Base-by-base conservation (phyloP, 2,113 vertebrate genomes). In the Orientallactaga bullata region DNA sequence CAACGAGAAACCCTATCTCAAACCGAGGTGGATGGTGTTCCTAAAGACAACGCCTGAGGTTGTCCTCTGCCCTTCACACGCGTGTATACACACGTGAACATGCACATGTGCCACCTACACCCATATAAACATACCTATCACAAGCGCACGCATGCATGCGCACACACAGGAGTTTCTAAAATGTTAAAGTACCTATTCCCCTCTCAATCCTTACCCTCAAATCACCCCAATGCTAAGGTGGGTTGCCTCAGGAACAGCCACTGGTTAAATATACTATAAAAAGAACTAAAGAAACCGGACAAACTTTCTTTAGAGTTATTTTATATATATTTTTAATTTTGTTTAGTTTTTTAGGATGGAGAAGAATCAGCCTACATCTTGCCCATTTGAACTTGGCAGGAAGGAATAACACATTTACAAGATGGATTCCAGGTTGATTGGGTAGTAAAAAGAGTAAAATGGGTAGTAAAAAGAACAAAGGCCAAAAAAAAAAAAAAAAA, bases 401-500 rank as follows among this genome's bases (percentile, higher is more conserved):
- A 93, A 84, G 23, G 51, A 11, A 20, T 35, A 39, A 39, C 1
- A 78, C 51, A 65, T n/a, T 26, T 4, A 28, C 2, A n/a, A 55
- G 71, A 88, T 9, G 20, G 66, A 74, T 39, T 55, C 42, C 32
- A 47, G 47, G 30, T 24, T n/a, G n/a, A n/a, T n/a, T 55, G 12
- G 55, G 55, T 55, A 55, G 15, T 51, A 51, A n/a, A n/a, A n/a
- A n/a, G n/a, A n/a, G n/a, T n/a, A 13, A 82, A 68, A 74, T n/a
- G 13, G 32, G 35, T 17, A 85, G 69, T 26, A 42, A 42, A 91
- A 42, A 82, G 8, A 65, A 78, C 61, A 15, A 55, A 79, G 12
- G 76, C 55, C 73, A 28, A 69, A 72, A 91, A 68, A 95, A 78
- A 93, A 96, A 88, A 95, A 79, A n/a, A 42, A 42, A 91, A 42